Conservation (phyloP, 2,113 vertebrate species). For the Monopterus albus region DNA sequence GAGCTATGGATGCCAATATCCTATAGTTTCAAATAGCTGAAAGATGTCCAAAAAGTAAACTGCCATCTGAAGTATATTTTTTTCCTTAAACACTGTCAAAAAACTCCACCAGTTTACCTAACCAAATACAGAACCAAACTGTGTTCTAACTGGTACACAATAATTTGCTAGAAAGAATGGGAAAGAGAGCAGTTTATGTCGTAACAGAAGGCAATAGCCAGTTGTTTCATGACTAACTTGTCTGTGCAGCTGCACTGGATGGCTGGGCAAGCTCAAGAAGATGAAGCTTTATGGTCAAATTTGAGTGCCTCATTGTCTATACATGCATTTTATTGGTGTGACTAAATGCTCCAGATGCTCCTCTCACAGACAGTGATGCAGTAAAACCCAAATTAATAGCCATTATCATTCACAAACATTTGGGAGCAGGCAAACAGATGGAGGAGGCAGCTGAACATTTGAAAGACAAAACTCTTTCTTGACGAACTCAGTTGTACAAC, state of each 20-base stretch:
- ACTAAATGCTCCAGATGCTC: slow-evolving; percentile 72
- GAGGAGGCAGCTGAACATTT: slow-evolving; percentile 51
- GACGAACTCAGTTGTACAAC: slow-evolving; percentile 2
- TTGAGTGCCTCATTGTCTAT: slow-evolving; percentile 67
- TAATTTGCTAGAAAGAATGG: slow-evolving; percentile 35
- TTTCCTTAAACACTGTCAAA: slow-evolving; percentile 5
- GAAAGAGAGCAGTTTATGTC: slow-evolving; percentile 15
- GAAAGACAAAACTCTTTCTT: slow-evolving; percentile 42
- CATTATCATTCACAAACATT: slow-evolving; percentile 73
- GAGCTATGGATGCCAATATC: not conserved
- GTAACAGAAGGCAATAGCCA: slow-evolving; percentile 51
- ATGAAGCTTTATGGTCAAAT: slow-evolving; percentile 67
- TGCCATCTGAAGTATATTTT: not conserved
- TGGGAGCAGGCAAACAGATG: slow-evolving; percentile 67
- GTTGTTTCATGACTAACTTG: slow-evolving; percentile 52
- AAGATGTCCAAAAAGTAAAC: not conserved
- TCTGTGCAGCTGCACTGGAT: slow-evolving; percentile 38
- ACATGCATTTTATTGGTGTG: slow-evolving; percentile 67
- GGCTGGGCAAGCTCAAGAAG: slow-evolving; percentile 48
- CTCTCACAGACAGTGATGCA: slow-evolving; percentile 61
- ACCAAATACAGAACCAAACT: slow-evolving; percentile 8
- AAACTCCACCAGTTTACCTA: not conserved
- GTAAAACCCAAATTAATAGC: slow-evolving; percentile 72
- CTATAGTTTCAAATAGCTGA: not conserved
- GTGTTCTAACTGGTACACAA: not conserved